phyloP scores from a whole-genome alignment of 1,140 invertebrate genomes.

The Aphidius gifuensis region DNA sequence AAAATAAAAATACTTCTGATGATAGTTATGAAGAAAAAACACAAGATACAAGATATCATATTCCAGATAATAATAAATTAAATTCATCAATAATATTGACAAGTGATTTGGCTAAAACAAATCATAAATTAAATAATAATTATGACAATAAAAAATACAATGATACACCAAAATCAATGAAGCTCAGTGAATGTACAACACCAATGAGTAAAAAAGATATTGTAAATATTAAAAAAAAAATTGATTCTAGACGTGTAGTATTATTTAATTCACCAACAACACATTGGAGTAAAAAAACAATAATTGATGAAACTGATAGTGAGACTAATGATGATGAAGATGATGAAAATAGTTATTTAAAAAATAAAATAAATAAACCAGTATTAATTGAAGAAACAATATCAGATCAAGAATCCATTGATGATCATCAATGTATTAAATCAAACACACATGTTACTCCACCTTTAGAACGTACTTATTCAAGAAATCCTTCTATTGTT shows the following conservation, averaged over 20 bases:
- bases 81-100: too few species aligned
- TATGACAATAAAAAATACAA: not conserved
- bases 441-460: constrained; percentile 24
- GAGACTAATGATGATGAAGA: not conserved
- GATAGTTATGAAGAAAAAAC: too few species aligned
- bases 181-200: constrained; percentile 14
- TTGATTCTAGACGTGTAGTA: constrained; percentile 17
- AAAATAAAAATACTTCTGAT: too few species aligned
- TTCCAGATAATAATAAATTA: too few species aligned
- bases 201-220: constrained; percentile 22
- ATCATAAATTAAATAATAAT: constrained; percentile 13
- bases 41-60: too few species aligned
- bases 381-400: constrained; percentile 26
- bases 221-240: constrained; percentile 20
- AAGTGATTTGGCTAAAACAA: constrained; percentile 1
- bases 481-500: constrained; percentile 16
- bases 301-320: too few species aligned
- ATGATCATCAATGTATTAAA: constrained; percentile 10
- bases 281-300: not conserved
- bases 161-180: constrained; percentile 16
- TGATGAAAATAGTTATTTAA: not conserved
- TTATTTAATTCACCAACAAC: not conserved
- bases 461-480: constrained; percentile 15
- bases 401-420: constrained; percentile 26
- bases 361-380: constrained; percentile 12